These are phyloP conservation scores for Saccostrea glomerata DNA, from an alignment of 1,140 invertebrate species.

Conservation along the genomic window DNA sequence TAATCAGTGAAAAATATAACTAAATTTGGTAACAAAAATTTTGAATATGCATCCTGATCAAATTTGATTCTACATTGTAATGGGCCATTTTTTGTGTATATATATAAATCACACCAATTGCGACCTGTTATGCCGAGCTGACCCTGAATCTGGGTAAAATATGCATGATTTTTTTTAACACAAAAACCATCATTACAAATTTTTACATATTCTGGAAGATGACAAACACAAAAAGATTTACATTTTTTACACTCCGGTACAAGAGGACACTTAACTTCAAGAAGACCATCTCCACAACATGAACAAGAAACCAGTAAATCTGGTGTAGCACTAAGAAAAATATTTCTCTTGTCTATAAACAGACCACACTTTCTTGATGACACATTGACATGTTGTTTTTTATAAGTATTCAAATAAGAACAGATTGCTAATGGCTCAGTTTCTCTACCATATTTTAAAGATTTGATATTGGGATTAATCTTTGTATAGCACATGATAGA, in stretches of 20 bases:
- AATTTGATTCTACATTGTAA: not conserved
- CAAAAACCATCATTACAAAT: not conserved
- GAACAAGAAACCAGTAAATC: not conserved
- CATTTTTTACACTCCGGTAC: not conserved
- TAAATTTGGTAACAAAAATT: not conserved
- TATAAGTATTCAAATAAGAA: too few relatives aligned
- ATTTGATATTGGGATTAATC: too few relatives aligned
- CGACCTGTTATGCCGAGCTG: not conserved
- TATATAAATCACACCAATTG: slow-evolving; percentile 19
- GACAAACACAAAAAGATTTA: not conserved
- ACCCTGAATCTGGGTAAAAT: slow-evolving; percentile 1
- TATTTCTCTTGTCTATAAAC: too few relatives aligned
- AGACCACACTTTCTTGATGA: too few relatives aligned
- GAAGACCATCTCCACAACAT: not conserved
- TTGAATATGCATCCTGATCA: not conserved
- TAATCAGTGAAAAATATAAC: not conserved
- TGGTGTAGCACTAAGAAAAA: not conserved
- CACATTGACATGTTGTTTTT: too few relatives aligned
- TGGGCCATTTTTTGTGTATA: not conserved
- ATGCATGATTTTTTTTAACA: slow-evolving; percentile 28
- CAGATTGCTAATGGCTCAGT: too few relatives aligned
- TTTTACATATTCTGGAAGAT: not conserved
- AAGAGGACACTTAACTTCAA: not conserved
- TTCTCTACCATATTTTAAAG: too few relatives aligned
- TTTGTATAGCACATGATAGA: too few relatives aligned